Conservation (phyloP, 23 tunicate genomes). For the Styela clava region DNA sequence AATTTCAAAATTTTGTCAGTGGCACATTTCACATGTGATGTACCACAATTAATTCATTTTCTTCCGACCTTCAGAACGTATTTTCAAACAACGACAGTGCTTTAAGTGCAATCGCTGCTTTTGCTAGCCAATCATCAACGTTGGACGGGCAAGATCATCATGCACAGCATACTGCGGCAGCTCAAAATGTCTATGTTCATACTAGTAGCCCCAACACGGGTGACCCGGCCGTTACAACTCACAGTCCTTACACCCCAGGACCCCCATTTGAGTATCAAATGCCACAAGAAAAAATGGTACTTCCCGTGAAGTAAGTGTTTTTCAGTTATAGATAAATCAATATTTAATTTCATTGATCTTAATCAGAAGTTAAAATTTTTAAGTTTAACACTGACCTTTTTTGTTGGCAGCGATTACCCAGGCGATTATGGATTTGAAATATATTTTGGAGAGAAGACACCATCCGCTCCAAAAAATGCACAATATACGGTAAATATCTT, state of each 20-base stretch:
- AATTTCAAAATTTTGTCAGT: too few relatives aligned
- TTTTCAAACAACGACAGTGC: slow-evolving; percentile 12
- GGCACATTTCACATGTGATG: too few relatives aligned
- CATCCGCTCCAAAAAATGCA: slow-evolving; percentile 92
- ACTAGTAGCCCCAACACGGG: slow-evolving; percentile 76
- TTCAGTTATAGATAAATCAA: background rate
- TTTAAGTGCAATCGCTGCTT: slow-evolving; percentile 5
- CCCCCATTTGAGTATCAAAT: slow-evolving; percentile 36
- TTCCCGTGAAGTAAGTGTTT: slow-evolving; percentile 23
- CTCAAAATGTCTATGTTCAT: slow-evolving; percentile 43
- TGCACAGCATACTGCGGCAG: background rate
- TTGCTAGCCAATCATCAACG: background rate
- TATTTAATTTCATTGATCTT: background rate
- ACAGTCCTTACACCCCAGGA: slow-evolving; percentile 81
- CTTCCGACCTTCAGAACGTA: background rate
- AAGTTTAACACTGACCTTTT: too few relatives aligned
- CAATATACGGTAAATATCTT: slow-evolving; percentile 97
- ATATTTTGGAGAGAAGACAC: slow-evolving; percentile 86
- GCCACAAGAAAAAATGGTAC: background rate
- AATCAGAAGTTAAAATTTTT: too few relatives aligned
- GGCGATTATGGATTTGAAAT: slow-evolving; percentile 83
- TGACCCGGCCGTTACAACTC: slow-evolving; percentile 62
- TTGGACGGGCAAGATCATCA: slow-evolving; percentile 2
- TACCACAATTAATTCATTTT: too few relatives aligned
- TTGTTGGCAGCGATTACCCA: slow-evolving; percentile 70